A percentile compares a stretch with the other conserved stretches of the same genome.
Conservation (phyloP, 2,797 vertebrate genomes). For the Melanogrammus aeglefinus region DNA sequence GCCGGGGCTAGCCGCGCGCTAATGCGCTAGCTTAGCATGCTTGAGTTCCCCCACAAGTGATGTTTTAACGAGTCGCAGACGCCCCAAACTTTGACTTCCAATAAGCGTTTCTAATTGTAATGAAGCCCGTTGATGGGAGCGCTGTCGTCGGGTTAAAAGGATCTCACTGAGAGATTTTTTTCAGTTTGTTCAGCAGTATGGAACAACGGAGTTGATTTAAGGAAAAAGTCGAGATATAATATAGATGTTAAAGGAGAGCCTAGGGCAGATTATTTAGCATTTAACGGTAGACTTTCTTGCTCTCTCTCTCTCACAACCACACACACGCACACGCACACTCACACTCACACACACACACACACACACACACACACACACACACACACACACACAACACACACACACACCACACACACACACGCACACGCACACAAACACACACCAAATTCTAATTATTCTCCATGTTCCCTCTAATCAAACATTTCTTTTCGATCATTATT, state of each 20-base stretch:
- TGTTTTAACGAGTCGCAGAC: slow-evolving; percentile 68
- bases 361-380: neutral
- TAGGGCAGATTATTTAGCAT: slow-evolving; percentile 19
- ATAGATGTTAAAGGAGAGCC: no score
- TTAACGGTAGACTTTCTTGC: no score
- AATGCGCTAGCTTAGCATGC: slow-evolving; percentile 62
- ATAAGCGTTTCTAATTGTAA: slow-evolving; percentile 55
- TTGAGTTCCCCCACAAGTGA: slow-evolving; percentile 68
- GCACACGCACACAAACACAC: neutral
- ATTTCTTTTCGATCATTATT: neutral
- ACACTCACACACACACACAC: slow-evolving; percentile 12
- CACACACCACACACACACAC: slow-evolving; percentile 18
- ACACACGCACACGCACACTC: neutral
- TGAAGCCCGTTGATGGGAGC: slow-evolving; percentile 63
- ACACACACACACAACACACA: neutral
- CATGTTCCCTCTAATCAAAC: neutral
- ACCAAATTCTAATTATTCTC: neutral
- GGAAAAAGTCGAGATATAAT: slow-evolving; percentile 11
- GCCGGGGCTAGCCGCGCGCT: slow-evolving; percentile 63
- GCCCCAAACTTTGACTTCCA: slow-evolving; percentile 66
- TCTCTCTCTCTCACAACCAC: no score
- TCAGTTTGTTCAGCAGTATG: slow-evolving; percentile 23
- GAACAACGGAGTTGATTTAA: slow-evolving; percentile 41
- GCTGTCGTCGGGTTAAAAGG: slow-evolving; percentile 31
- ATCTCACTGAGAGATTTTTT: no score